Evolutionary conservation across 2,797 vertebrate species (phyloP), one percentile per base, ranked within the genome.

Genomic region (Stomatorhinus walkeri): DNA sequence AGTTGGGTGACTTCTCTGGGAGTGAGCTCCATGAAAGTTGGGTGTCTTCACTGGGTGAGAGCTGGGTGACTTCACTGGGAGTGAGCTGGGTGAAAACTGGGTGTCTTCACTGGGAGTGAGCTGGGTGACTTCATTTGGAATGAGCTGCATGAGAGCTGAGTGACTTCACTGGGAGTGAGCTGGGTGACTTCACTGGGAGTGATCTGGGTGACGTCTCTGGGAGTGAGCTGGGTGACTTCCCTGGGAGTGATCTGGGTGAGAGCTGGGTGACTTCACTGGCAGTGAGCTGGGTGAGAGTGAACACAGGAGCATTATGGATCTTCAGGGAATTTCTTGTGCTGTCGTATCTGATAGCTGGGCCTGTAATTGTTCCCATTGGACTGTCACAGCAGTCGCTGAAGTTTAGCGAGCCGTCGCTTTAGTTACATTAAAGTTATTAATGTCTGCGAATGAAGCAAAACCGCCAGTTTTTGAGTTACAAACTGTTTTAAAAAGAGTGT

Each of bases 371-470:
- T 68, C 3, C 19, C 40, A 24, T 87, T 43, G 12, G 87, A 87
- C 28, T 76, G 85, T 68, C n/a, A 91, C 89, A 88, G 93, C 91
- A 89, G 93, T 95, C 91, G 92, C 56, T 89, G 68, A 90, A 88
- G 68, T 90, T 90, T 90, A 81, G 89, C 87, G 87, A 92, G 91
- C 89, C 90, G 87, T 90, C 88, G 81, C 89, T 91, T 91, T 89
- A 92, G 92, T 93, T 51, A 0, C 91, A 90, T 91, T 87, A 49
- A 87, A 88, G 61, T 89, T 90, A 89, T 90, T 87, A 81, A 90
- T 91, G 90, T 92, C 94, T 94, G 88, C 90, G 91, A 94, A 92
- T 88, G 92, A 93, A 92, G 90, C 91, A 91, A 93, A 92, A 91
- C 91, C 90, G 93, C 91, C 91, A 92, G 90, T 91, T 91, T 93